Base-by-base conservation (phyloP, 2,113 vertebrate genomes). In the Corythoichthys haematopterus region DNA sequence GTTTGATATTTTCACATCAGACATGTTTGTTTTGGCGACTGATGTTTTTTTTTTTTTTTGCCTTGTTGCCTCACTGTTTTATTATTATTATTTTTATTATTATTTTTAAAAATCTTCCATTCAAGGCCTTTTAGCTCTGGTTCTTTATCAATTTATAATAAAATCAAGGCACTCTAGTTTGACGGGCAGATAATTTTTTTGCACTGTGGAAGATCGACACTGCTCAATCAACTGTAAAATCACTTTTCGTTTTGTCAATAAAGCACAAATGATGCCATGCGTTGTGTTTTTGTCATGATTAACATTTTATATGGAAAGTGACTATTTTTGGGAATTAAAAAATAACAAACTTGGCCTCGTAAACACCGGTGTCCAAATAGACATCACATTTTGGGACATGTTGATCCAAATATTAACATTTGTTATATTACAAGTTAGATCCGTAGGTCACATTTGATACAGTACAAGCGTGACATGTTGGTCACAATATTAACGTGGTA, bases 241-340 rank as follows among this genome's bases (percentile, higher is more conserved):
- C 83, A 66, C 75, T 81, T 14, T 74, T 76, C 69, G 73, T 75
- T 84, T 79, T 70, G 68, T 78, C 79, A 91, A 86, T 91, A 91
- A 92, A 92, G 85, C 90, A 88, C 84, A 89, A 79, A 71, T 81
- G 80, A n/a, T 84, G 62, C 71, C 81, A 47, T 9, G 10, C 7
- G n/a, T 20, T 16, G 8, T 43, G 69, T 59, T 69, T 60, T 3
- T 70, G 36, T 50, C 8, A 47, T 46, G 14, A 35, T 57, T 70
- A 14, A 10, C 45, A 51, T 11, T 2, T 15, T 20, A 10, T 51
- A 62, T 66, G 13, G 61, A 4, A 20, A 52, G 3, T 53, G 51
- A 2, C 51, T 43, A 8, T 43, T 43, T 43, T 4, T 28, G 20
- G 20, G 20, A 28, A 28, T 28, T 28, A 28, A 28, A 28, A 28